Base-by-base conservation (phyloP, 2,888 invertebrate species). In the Drosophila conformis region DNA sequence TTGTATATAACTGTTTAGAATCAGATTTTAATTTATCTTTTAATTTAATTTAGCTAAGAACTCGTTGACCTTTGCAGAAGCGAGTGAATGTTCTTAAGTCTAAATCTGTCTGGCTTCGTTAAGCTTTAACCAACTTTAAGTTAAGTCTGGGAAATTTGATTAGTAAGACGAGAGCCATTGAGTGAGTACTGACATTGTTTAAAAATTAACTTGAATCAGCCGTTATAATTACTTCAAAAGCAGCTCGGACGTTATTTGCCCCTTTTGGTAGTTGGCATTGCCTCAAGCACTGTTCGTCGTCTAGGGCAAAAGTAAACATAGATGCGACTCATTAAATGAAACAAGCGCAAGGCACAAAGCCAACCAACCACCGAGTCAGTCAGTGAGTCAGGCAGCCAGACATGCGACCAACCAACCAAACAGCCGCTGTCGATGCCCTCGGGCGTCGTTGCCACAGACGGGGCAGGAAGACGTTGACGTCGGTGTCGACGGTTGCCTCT, bases 241-340 rank as follows among this genome's bases (percentile, higher is more conserved):
- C 61, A 49, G 67, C 63, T 33, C 53, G 59, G 73, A 60, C 53
- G 53, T 33, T 40, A 40, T 63, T 58, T 54, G 59, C 54, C 62
- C 51, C 62, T 76, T 72, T 72, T 33, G 62, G 57, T 51, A 51
- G 69, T 68, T 56, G 49, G 54, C 48, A 29, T 31, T 61, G 66
- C 74, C 75, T 10, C 58, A 46, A 64, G 74, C 78, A 13, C 58
- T 40, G 73, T 72, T 72, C 83, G 88, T 85, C 86, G 85, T 85
- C 86, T 86, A 69, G 82, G 69, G 68, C 69, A 76, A 70, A 71
- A 86, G 89, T 83, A 84, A 88, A 90, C 83, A 87, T 81, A 87
- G 89, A 89, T 85, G 82, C 78, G 81, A 83, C 80, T 88, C 90
- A 90, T 89, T 89, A 85, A 89, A 89, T 80, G 87, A 82, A 84